Conservation (phyloP, 2,797 vertebrate genomes). For the Rhinogobio ventralis region DNA sequence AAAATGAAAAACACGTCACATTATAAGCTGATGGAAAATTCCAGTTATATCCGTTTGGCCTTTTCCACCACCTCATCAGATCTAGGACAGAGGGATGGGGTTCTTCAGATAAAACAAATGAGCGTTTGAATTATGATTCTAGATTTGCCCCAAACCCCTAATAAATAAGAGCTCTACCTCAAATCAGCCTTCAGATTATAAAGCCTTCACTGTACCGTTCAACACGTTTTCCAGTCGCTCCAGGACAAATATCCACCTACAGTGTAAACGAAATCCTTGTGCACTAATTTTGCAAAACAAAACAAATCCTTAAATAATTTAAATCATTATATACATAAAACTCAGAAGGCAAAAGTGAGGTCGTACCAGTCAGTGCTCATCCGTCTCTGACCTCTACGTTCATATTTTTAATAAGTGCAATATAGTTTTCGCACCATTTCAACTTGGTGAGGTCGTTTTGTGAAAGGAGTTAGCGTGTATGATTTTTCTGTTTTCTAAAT, state of each 20-base stretch:
- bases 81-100: background rate
- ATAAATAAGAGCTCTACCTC: conserved; percentile 3
- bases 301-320: conserved; percentile 76
- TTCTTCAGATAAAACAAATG: background rate
- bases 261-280: conserved; percentile 68
- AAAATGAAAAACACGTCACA: conserved; percentile 15
- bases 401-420: conserved; percentile 29
- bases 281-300: conserved; percentile 69
- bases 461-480: conserved; percentile 57
- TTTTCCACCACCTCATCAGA: background rate
- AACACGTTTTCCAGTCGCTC: conserved; percentile 34
- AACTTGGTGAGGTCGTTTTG: conserved; percentile 31
- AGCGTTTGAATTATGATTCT: background rate
- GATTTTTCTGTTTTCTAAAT: conserved; percentile 53
- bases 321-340: conserved; percentile 76
- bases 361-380: conserved; percentile 68
- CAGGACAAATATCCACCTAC: conserved; percentile 42
- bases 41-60: background rate
- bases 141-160: background rate
- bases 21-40: background rate
- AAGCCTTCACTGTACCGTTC: conserved; percentile 14
- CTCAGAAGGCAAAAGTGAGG: conserved; percentile 75
- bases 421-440: conserved; percentile 37
- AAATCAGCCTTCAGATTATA: background rate
- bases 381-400: conserved; percentile 11